These are phyloP conservation scores for Nudaria mundana DNA, from an alignment of 2,888 invertebrate species.

Conservation along the genomic window DNA sequence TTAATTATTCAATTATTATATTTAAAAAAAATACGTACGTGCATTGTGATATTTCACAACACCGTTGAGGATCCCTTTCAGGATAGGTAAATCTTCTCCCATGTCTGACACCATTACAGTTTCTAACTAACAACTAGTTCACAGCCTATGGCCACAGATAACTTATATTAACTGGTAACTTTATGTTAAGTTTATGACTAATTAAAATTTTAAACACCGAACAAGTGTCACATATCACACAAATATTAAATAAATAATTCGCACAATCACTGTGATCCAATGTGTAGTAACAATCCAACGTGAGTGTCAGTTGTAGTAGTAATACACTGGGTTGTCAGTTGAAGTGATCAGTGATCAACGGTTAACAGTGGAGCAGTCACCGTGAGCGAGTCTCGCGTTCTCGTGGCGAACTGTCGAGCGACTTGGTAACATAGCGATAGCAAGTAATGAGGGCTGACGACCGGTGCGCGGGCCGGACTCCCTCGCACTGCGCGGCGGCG, in stretches of 20 bases:
- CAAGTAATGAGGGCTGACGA: slow-evolving; percentile 76
- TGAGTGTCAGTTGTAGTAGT: slow-evolving; percentile 40
- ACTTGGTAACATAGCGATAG: slow-evolving; percentile 67
- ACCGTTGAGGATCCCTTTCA: slow-evolving; percentile 94
- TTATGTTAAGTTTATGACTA: slow-evolving; percentile 51
- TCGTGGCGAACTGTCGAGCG: slow-evolving; percentile 61
- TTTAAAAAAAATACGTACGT: slow-evolving; percentile 86
- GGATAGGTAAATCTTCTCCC: slow-evolving; percentile 94
- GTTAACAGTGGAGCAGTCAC: slow-evolving; percentile 47
- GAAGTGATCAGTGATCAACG: slow-evolving; percentile 53
- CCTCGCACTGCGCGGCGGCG: slow-evolving; percentile 81
- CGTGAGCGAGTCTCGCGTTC: slow-evolving; percentile 62
- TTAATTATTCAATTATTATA: not conserved
- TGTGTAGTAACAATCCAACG: slow-evolving; percentile 59
- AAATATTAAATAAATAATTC: slow-evolving; percentile 36
- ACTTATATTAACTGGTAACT: slow-evolving; percentile 68
- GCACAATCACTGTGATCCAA: slow-evolving; percentile 76
- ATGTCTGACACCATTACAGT: slow-evolving; percentile 82
- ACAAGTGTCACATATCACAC: slow-evolving; percentile 64
- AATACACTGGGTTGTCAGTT: slow-evolving; percentile 52
- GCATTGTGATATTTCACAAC: slow-evolving; percentile 96
- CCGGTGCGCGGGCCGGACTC: slow-evolving; percentile 81
- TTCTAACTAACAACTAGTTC: slow-evolving; percentile 72
- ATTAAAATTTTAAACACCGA: slow-evolving; percentile 47
- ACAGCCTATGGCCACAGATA: slow-evolving; percentile 76